These are phyloP conservation scores for Poeciliopsis paucimaculata DNA, from an alignment of 2,797 vertebrate genomes.

Conservation along the genomic window DNA sequence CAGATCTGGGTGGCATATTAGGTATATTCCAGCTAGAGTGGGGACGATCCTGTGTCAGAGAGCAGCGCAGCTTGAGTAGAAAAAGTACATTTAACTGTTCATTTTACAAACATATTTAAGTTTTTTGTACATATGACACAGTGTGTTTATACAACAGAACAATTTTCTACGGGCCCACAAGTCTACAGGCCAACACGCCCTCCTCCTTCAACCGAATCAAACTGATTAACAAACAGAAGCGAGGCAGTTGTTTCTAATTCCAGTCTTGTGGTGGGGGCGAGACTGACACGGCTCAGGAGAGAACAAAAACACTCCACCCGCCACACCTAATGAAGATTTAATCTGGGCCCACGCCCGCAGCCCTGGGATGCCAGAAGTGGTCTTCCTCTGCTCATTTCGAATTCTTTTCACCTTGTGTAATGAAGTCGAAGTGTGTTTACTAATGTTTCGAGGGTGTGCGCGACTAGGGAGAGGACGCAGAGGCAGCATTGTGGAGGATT, in stretches of 20 bases:
- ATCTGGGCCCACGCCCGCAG: constrained; percentile 59
- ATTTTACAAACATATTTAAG: background rate
- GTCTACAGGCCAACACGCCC: background rate
- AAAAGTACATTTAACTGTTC: background rate
- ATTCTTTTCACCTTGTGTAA: constrained; percentile 55
- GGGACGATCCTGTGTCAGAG: background rate
- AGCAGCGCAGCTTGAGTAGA: background rate
- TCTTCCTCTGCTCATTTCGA: constrained; percentile 56
- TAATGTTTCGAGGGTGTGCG: constrained; percentile 27
- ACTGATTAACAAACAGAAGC: constrained; percentile 40
- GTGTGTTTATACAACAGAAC: constrained; percentile 1
- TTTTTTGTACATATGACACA: background rate
- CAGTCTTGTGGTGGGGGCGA: constrained; percentile 15
- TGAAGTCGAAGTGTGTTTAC: constrained; percentile 51
- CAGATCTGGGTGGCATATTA: background rate
- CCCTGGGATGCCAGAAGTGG: constrained; percentile 50
- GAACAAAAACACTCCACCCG: constrained; percentile 24
- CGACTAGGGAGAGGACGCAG: constrained; percentile 30
- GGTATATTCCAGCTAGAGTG: background rate
- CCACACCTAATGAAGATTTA: constrained; percentile 65
- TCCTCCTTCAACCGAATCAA: constrained; percentile 27
- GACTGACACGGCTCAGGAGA: constrained; percentile 15
- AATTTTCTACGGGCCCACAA: constrained; percentile 13
- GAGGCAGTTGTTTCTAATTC: constrained; percentile 35
- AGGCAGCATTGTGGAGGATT: constrained; percentile 36